Conservation (phyloP, 2,888 invertebrate genomes). For the Epicampocera succincta region DNA sequence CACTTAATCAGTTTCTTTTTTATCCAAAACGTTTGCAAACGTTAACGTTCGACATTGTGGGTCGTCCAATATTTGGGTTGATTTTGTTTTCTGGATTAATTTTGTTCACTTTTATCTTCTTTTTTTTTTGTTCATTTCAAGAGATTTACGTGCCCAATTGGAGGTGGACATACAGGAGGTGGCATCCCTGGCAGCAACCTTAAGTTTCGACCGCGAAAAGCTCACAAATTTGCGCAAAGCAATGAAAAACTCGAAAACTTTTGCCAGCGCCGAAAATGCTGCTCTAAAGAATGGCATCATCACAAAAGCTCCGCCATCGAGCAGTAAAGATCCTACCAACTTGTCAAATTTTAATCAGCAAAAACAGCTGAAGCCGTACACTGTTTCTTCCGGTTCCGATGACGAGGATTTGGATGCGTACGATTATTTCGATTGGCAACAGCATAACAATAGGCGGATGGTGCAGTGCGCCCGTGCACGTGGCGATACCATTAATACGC, state of each 20-base stretch:
- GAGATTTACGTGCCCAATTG: constrained; percentile 93
- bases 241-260: constrained; percentile 85
- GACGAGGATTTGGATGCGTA: constrained; percentile 76
- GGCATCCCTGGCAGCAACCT: constrained; percentile 78
- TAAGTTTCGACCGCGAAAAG: constrained; percentile 79
- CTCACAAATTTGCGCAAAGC: constrained; percentile 76
- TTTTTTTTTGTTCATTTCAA: neutral
- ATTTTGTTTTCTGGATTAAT: too few species aligned
- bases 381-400: constrained; percentile 81
- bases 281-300: constrained; percentile 60
- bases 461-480: constrained; percentile 74
- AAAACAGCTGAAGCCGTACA: constrained; percentile 74
- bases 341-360: constrained; percentile 45
- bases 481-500: constrained; percentile 78
- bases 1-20: too few species aligned
- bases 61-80: too few species aligned
- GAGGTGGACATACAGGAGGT: constrained; percentile 84
- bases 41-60: too few species aligned
- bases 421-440: constrained; percentile 78
- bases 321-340: constrained; percentile 70
- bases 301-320: constrained; percentile 58
- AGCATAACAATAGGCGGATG: constrained; percentile 75
- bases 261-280: constrained; percentile 29
- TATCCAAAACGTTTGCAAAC: too few species aligned
- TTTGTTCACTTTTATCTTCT: too few species aligned